Percentiles rank a stretch among this genome's conserved stretches.
Conservation (phyloP, 2,888 invertebrate species). For the Exocentrus adspersus region DNA sequence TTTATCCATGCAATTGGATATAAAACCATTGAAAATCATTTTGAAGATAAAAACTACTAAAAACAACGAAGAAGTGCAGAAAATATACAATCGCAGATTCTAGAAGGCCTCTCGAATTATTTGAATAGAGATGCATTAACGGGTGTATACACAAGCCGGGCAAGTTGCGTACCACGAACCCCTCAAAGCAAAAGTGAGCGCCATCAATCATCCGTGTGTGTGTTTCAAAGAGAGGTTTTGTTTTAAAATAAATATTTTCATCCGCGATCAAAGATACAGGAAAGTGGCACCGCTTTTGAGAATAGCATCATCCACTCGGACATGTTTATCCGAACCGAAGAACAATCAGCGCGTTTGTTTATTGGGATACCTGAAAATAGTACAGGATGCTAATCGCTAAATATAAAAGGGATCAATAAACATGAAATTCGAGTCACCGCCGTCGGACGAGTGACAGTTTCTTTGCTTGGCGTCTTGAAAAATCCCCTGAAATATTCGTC, state of each 20-base stretch:
- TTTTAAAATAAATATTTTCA: constrained; percentile 23
- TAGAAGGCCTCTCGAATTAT: too few relatives aligned
- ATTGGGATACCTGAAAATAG: not conserved
- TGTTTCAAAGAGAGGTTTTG: constrained; percentile 16
- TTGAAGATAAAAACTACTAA: too few relatives aligned
- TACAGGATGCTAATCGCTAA: too few relatives aligned
- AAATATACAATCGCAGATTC: too few relatives aligned
- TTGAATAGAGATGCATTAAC: constrained; percentile 1
- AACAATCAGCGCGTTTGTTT: constrained; percentile 1
- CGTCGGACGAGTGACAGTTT: too few relatives aligned
- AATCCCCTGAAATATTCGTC: not conserved
- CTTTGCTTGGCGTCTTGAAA: not conserved
- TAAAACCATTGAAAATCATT: too few relatives aligned
- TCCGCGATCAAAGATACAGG: constrained; percentile 12
- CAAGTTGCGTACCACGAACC: not conserved
- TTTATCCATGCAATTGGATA: too few relatives aligned
- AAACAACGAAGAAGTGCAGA: too few relatives aligned
- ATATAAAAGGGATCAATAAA: too few relatives aligned
- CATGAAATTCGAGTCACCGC: not conserved
- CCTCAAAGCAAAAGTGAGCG: constrained; percentile 15
- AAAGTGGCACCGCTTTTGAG: not conserved
- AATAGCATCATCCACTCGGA: not conserved
- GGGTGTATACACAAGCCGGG: not conserved
- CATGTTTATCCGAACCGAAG: not conserved
- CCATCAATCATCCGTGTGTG: constrained; percentile 17